Percentiles rank a stretch among this genome's conserved stretches.
Evolutionary conservation across 2,888 invertebrate species (phyloP).

Genomic region (Lydus trimaculatus): DNA sequence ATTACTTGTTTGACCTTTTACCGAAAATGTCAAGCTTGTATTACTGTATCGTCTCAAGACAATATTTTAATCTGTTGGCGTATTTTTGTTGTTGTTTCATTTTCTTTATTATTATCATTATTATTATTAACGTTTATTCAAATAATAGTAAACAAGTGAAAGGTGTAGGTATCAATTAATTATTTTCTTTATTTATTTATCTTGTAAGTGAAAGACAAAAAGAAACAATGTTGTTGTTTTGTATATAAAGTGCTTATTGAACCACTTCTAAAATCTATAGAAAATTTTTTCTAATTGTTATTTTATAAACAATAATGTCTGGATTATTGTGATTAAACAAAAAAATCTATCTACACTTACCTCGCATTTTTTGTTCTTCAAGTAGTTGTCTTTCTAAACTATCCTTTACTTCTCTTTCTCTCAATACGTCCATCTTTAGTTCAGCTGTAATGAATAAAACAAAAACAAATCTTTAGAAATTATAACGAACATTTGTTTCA

Average conservation of each 20-base stretch:
- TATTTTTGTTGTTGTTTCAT: not conserved
- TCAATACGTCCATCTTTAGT: slow-evolving; percentile 92
- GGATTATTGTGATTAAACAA: slow-evolving; percentile 33
- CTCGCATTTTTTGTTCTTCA: slow-evolving; percentile 94
- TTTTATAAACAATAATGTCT: slow-evolving; percentile 42
- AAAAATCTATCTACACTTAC: slow-evolving; percentile 68
- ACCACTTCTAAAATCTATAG: not conserved
- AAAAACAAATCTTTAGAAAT: slow-evolving; percentile 9
- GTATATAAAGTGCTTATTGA: not conserved
- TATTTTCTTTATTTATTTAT: not conserved
- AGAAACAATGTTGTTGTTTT: not conserved
- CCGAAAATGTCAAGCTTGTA: slow-evolving; percentile 47
- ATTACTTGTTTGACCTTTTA: slow-evolving; percentile 49
- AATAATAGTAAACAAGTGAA: not conserved
- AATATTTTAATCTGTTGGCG: slow-evolving; percentile 20
- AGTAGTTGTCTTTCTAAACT: slow-evolving; percentile 91
- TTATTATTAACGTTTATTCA: not conserved
- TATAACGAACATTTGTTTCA: not conserved
- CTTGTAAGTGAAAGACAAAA: not conserved
- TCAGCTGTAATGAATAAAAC: slow-evolving; percentile 79
- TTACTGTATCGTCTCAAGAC: slow-evolving; percentile 39
- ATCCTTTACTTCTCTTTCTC: slow-evolving; percentile 93
- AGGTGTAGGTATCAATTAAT: not conserved
- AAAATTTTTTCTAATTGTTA: not conserved
- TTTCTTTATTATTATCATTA: not conserved